These are phyloP conservation scores for Plumapathes pennacea DNA, from an alignment of 92 coral and sea anemone genomes.

Conservation along the genomic window DNA sequence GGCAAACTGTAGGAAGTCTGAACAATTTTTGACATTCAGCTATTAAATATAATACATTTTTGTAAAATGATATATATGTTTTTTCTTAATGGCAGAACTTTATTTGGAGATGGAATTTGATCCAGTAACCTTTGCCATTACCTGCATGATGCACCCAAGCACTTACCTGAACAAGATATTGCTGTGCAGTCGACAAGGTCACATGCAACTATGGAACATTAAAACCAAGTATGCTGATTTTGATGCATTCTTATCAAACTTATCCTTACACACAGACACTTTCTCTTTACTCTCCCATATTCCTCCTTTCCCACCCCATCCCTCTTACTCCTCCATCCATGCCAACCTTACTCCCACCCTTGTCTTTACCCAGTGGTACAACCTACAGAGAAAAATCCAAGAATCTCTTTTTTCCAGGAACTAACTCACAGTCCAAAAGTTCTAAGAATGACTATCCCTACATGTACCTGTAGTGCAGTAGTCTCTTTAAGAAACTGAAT, in stretches of 20 bases:
- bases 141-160: constrained; percentile 92
- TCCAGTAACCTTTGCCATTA: constrained; percentile 61
- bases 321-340: too few species aligned
- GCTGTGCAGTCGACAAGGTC: constrained; percentile 89
- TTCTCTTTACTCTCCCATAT: neutral
- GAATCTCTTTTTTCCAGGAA: too few species aligned
- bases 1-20: too few species aligned
- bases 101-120: constrained; percentile 85
- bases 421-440: too few species aligned
- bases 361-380: too few species aligned
- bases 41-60: neutral
- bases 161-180: constrained; percentile 90
- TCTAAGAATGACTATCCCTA: too few species aligned
- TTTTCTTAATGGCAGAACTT: constrained; percentile 24
- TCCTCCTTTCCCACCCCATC: neutral
- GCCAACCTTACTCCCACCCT: too few species aligned
- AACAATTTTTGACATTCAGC: too few species aligned
- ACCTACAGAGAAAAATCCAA: too few species aligned
- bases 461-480: too few species aligned
- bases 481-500: too few species aligned
- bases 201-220: constrained; percentile 95
- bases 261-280: neutral
- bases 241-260: neutral
- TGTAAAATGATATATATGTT: neutral
- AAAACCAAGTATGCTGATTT: constrained; percentile 77